Percentiles rank a stretch among this genome's conserved stretches.
phyloP scores from a whole-genome alignment of 2,888 invertebrate genomes.

The Acrobasis repandana region DNA sequence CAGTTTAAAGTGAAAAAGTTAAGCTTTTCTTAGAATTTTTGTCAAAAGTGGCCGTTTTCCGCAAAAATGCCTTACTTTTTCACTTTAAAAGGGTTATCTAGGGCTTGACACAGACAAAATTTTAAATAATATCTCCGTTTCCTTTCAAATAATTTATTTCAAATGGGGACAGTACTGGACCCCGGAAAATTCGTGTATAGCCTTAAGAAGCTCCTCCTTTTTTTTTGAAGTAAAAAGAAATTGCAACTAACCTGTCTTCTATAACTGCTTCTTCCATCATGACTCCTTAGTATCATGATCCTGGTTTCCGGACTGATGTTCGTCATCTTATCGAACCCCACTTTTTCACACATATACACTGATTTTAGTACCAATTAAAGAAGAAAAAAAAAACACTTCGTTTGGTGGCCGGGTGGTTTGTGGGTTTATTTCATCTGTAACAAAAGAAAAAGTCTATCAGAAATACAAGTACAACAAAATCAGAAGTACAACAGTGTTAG shows the following conservation, averaged over 20 bases:
- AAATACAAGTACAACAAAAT: background rate
- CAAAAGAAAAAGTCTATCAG: conserved; percentile 34
- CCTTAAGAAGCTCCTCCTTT: too few species aligned
- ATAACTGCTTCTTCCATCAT: conserved; percentile 62
- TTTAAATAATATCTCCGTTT: too few species aligned
- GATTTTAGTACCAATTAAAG: conserved; percentile 31
- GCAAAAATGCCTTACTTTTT: too few species aligned
- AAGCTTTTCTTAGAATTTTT: too few species aligned
- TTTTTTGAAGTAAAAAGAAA: background rate
- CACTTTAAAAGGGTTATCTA: too few species aligned
- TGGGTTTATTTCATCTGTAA: conserved; percentile 39
- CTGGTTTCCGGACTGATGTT: conserved; percentile 73
- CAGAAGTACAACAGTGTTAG: too few species aligned
- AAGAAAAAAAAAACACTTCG: conserved; percentile 24
- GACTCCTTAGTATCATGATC: conserved; percentile 72
- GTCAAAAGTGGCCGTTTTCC: too few species aligned
- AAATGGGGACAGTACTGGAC: too few species aligned
- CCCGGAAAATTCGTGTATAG: too few species aligned
- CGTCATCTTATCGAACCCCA: conserved; percentile 64
- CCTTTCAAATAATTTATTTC: too few species aligned
- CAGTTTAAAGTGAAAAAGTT: too few species aligned
- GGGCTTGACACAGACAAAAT: too few species aligned
- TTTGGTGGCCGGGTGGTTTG: conserved; percentile 17
- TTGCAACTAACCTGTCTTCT: conserved; percentile 64
- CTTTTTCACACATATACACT: conserved; percentile 68